These are phyloP conservation scores for Molothrus aeneus DNA, from an alignment of 2,797 vertebrate species.

Conservation along the genomic window DNA sequence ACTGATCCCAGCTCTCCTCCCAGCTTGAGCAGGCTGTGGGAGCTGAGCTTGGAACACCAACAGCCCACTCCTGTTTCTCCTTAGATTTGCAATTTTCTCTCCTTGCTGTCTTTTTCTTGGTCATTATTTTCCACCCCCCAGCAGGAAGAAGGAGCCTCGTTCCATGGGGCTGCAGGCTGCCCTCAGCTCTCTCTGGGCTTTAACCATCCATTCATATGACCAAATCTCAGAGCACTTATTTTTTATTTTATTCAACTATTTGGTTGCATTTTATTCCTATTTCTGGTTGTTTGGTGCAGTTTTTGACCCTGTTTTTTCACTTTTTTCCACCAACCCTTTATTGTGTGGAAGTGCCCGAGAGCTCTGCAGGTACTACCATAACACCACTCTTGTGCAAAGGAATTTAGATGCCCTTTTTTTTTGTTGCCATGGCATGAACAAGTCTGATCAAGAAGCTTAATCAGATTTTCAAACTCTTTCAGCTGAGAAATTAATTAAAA, in stretches of 20 bases:
- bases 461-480: not conserved
- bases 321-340: not conserved
- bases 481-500: conserved; percentile 12
- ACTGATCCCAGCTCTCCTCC: not conserved
- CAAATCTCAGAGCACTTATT: not conserved
- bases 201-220: not conserved
- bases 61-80: not conserved
- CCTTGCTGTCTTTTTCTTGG: not conserved
- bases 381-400: not conserved
- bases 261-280: not conserved
- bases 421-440: not conserved
- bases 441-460: not conserved
- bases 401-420: not conserved
- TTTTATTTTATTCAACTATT: not conserved
- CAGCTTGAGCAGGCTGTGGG: not conserved
- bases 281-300: not conserved
- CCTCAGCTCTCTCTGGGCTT: not conserved
- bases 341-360: rapidly evolving
- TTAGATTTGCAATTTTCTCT: not conserved
- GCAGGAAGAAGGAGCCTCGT: rapidly evolving
- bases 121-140: not conserved
- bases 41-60: not conserved
- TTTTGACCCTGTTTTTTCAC: not conserved
- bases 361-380: not conserved
- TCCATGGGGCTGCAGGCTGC: not conserved